Conservation (phyloP, 2,113 vertebrate species). For the Oryzias curvinotus region DNA sequence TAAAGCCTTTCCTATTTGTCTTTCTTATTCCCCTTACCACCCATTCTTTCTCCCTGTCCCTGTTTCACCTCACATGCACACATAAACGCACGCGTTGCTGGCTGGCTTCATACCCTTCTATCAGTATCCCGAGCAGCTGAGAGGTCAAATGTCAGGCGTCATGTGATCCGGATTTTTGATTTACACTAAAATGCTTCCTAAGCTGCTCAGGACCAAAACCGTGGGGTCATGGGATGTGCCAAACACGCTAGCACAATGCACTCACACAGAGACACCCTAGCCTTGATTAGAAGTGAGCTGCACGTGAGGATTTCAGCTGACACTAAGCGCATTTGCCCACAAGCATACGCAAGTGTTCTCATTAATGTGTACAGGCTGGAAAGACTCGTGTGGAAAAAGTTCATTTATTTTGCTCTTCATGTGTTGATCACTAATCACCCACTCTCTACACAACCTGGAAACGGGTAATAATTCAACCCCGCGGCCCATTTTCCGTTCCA, state of each 20-base stretch:
- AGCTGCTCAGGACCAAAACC: slow-evolving; percentile 53
- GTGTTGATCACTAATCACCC: slow-evolving; percentile 40
- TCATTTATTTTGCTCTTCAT: slow-evolving; percentile 27
- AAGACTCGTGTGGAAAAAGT: slow-evolving; percentile 9
- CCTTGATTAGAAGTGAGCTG: slow-evolving; percentile 43
- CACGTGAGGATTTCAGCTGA: slow-evolving; percentile 57
- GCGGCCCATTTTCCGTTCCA: slow-evolving; percentile 18
- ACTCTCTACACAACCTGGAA: slow-evolving; percentile 30
- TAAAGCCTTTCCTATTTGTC: no score
- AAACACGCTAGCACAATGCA: slow-evolving; percentile 11
- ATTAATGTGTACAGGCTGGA: background rate
- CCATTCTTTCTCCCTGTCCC: no score
- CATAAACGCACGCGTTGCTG: slow-evolving; percentile 25
- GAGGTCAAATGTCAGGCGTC: slow-evolving; percentile 50
- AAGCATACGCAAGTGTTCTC: slow-evolving; percentile 19
- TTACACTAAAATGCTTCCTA: slow-evolving; percentile 42
- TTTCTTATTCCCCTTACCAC: no score
- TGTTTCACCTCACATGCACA: background rate
- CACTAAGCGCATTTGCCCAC: slow-evolving; percentile 39
- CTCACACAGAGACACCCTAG: slow-evolving; percentile 28
- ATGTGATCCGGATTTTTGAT: slow-evolving; percentile 53
- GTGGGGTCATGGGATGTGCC: slow-evolving; percentile 33
- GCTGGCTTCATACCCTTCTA: slow-evolving; percentile 8
- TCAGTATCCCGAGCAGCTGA: slow-evolving; percentile 1
- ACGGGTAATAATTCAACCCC: slow-evolving; percentile 20